These are phyloP conservation scores for Drosophila bifasciata DNA, from an alignment of 1,140 invertebrate species.

Conservation along the genomic window DNA sequence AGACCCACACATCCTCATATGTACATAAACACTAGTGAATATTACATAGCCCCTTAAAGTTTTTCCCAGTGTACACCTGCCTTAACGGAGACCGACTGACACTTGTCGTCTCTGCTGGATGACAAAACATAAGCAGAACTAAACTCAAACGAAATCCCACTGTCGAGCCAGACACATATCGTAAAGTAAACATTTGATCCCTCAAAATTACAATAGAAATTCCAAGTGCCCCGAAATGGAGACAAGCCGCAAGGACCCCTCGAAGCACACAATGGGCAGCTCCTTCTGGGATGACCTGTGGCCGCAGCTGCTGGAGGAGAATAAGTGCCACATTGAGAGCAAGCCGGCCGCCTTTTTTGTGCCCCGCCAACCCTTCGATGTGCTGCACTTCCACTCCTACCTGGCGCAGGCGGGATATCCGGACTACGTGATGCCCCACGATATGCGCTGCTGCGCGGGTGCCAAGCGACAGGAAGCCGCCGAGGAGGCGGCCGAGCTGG, in stretches of 20 bases:
- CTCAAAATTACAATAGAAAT: constrained; percentile 59
- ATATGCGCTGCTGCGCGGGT: constrained; percentile 46
- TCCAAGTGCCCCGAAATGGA: constrained; percentile 52
- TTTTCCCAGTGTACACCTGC: too few species aligned
- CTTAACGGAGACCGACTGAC: too few species aligned
- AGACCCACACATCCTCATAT: too few species aligned
- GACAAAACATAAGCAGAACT: too few species aligned
- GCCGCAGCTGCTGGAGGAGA: constrained; percentile 68
- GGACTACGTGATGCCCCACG: constrained; percentile 47
- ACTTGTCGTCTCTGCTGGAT: too few species aligned
- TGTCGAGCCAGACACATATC: constrained; percentile 27
- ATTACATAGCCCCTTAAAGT: too few species aligned
- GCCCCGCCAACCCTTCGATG: constrained; percentile 47
- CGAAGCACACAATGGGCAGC: constrained; percentile 23
- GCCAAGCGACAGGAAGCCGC: constrained; percentile 13
- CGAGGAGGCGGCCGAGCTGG: constrained; percentile 12
- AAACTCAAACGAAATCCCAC: constrained; percentile 2
- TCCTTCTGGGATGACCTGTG: constrained; percentile 70
- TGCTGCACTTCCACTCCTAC: constrained; percentile 56
- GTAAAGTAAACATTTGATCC: constrained; percentile 5
- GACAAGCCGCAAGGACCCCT: background rate
- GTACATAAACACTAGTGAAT: too few species aligned
- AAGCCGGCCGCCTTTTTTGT: constrained; percentile 31
- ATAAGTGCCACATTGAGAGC: constrained; percentile 55
- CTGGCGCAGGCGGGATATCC: constrained; percentile 56